These are phyloP conservation scores for Gadus macrocephalus DNA, from an alignment of 2,113 vertebrate genomes.

Conservation along the genomic window DNA sequence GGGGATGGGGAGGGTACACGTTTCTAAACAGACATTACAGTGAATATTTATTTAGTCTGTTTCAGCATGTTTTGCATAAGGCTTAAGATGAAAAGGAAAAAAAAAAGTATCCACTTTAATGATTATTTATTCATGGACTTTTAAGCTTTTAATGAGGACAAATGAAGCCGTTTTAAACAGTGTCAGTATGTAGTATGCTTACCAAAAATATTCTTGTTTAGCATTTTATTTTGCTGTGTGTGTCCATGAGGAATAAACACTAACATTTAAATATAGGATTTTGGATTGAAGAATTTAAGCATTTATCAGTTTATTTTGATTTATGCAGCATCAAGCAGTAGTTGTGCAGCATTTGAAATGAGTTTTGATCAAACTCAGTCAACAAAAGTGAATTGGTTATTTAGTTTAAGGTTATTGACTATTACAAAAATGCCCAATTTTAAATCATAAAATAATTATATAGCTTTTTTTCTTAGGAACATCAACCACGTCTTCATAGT, in stretches of 20 bases:
- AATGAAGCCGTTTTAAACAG: conserved; percentile 75
- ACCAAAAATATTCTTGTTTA: conserved; percentile 75
- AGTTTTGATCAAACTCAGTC: conserved; percentile 49
- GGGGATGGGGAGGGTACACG: conserved; percentile 43
- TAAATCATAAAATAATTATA: neutral
- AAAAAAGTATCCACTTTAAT: conserved; percentile 63
- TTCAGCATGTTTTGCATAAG: conserved; percentile 61
- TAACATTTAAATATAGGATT: conserved; percentile 63
- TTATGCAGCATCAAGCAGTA: too few relatives aligned
- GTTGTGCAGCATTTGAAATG: conserved; percentile 19
- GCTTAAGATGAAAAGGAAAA: conserved; percentile 45
- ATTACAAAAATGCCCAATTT: neutral
- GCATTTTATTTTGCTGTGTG: conserved; percentile 57
- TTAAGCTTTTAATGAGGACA: conserved; percentile 84
- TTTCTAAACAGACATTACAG: conserved; percentile 65
- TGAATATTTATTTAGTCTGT: conserved; percentile 64
- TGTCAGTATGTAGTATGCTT: conserved; percentile 75
- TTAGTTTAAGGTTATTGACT: conserved; percentile 21
- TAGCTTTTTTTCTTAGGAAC: neutral
- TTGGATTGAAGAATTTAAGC: conserved; percentile 44
- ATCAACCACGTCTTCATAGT: too few relatives aligned
- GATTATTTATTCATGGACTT: conserved; percentile 80
- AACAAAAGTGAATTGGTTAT: conserved; percentile 34
- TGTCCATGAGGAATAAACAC: conserved; percentile 69
- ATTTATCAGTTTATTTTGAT: conserved; percentile 33